phyloP scores from a whole-genome alignment of 2,797 vertebrate genomes.

The Pseudochaenichthys georgianus region DNA sequence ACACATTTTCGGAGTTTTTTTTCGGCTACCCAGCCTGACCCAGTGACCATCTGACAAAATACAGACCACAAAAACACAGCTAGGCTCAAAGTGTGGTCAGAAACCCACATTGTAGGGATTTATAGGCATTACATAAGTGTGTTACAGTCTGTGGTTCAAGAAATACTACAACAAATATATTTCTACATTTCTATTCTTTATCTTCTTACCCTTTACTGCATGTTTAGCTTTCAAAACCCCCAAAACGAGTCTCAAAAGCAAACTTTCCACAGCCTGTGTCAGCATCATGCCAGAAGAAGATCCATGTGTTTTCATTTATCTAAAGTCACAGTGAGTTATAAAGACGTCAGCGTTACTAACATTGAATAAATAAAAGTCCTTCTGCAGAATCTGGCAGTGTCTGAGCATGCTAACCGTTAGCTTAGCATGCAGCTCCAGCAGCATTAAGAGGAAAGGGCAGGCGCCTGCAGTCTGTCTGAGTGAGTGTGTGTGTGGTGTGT shows the following conservation, averaged over 20 bases:
- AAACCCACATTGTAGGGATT: background rate
- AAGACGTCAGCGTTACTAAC: too few relatives aligned
- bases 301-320: too few relatives aligned
- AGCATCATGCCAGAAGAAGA: too few relatives aligned
- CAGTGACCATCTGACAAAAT: slow-evolving; percentile 24
- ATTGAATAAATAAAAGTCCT: too few relatives aligned
- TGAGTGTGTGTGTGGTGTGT: background rate
- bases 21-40: slow-evolving; percentile 33
- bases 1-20: slow-evolving; percentile 35
- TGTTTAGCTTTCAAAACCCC: background rate
- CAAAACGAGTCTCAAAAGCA: background rate
- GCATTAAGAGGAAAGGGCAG: background rate
- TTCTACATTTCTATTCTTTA: background rate
- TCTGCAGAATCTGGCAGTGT: too few relatives aligned
- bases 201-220: background rate
- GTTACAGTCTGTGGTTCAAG: background rate
- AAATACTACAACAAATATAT: background rate
- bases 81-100: background rate
- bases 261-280: too few relatives aligned
- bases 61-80: slow-evolving; percentile 11
- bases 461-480: slow-evolving; percentile 53
- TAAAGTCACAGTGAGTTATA: too few relatives aligned
- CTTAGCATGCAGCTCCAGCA: background rate
- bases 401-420: background rate
- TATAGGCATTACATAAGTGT: background rate